These are phyloP conservation scores for Leptopilina boulardi DNA, from an alignment of 1,140 invertebrate genomes.

Conservation along the genomic window DNA sequence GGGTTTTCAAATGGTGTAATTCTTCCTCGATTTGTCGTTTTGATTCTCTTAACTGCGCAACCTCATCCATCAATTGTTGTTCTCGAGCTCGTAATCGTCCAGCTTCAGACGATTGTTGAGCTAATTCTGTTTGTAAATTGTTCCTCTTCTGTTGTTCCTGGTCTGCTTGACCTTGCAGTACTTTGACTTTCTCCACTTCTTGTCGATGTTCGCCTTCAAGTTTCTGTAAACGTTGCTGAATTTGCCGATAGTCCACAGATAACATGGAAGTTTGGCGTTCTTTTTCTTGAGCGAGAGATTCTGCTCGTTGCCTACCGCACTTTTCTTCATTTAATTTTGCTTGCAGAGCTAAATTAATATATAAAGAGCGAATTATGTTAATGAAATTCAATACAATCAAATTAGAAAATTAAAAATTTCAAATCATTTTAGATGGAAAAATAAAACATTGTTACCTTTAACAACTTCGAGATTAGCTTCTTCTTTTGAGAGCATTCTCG, in stretches of 20 bases:
- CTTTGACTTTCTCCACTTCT: constrained; percentile 91
- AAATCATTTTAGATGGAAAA: constrained; percentile 1
- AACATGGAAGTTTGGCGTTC: constrained; percentile 96
- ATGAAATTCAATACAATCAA: constrained; percentile 7
- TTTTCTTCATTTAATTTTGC: constrained; percentile 94
- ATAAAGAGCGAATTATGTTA: constrained; percentile 29
- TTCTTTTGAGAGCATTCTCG: constrained; percentile 88
- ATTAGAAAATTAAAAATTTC: background rate
- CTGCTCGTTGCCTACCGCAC: constrained; percentile 86
- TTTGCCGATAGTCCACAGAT: constrained; percentile 93
- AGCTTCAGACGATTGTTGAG: constrained; percentile 83
- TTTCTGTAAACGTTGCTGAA: constrained; percentile 92
- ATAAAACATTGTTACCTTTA: constrained; percentile 81
- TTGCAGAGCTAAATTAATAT: constrained; percentile 84
- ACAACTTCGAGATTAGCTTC: constrained; percentile 93
- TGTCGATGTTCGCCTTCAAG: constrained; percentile 92
- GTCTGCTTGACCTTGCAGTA: constrained; percentile 89
- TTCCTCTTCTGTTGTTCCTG: constrained; percentile 91
- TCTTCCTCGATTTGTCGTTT: constrained; percentile 88
- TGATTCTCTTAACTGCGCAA: constrained; percentile 82
- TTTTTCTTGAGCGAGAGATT: constrained; percentile 90
- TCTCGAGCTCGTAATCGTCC: constrained; percentile 85
- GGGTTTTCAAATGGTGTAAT: constrained; percentile 85
- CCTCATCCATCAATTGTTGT: constrained; percentile 84
- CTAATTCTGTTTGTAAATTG: constrained; percentile 84